Base-by-base conservation (phyloP, 2,113 vertebrate genomes). In the Protobothrops mucrosquamatus region DNA sequence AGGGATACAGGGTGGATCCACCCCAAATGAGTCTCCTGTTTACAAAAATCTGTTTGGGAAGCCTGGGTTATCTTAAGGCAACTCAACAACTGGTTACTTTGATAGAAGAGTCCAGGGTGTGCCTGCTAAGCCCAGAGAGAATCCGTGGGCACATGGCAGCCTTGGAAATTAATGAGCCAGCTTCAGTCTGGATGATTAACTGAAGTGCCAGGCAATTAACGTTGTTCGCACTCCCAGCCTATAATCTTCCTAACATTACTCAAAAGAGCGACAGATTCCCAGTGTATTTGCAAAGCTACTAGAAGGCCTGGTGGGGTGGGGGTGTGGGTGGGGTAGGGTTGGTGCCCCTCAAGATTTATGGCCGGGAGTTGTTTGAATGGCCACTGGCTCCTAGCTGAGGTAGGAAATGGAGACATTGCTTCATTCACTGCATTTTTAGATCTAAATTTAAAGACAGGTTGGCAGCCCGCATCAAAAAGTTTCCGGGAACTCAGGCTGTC, bases 161-260 rank as follows among this genome's bases (percentile, higher is more conserved):
- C 74, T 52, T 4, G 52, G 87, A 0, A 39, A 57, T 1, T 14
- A 18, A 24, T 57, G 92, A 1, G 18, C 89, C 87, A 24, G 0
- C 51, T 88, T 48, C 29, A 81, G 85, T 85, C 69, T 0, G 81
- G 22, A 94, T 93, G 90, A 96, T 96, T 94, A 95, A 94, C 29
- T 1, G 88, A 61, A 81, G 87, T 96, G 96, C 89, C 52, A 93
- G 90, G 43, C 94, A 57, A 95, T 97, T 97, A 94, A 94, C 94
- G 92, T 94, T 94, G 0, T 85, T 95, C 96, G 93, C 96, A 94
- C 96, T 91, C 18, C 92, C 94, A 39, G 94, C 93, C 94, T 93
- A 95, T 85, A 11, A 91, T 85, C 52, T 91, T 85, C 34, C 81
- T 29, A 74, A 86, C 86, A 1, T 94, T 91, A 94, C 93, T 93